These are phyloP conservation scores for Exocentrus adspersus DNA, from an alignment of 2,888 invertebrate species.

Conservation along the genomic window DNA sequence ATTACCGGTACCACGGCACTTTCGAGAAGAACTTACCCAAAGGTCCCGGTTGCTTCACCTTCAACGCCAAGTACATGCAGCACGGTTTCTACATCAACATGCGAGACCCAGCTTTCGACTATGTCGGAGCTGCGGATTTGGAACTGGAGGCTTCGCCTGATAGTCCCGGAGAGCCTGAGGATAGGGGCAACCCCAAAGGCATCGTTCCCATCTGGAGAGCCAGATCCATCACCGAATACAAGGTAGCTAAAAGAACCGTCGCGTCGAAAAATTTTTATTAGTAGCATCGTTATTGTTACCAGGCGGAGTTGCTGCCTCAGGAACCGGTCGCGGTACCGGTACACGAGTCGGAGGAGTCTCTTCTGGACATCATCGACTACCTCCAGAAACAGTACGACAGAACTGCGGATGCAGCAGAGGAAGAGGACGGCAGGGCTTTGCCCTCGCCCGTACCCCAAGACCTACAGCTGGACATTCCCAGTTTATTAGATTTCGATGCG, in stretches of 20 bases:
- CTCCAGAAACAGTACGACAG: slow-evolving; percentile 65
- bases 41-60: slow-evolving; percentile 80
- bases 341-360: slow-evolving; percentile 71
- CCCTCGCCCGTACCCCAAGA: slow-evolving; percentile 51
- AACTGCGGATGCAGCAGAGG: slow-evolving; percentile 60
- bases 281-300: too few relatives aligned
- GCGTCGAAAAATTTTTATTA: too few relatives aligned
- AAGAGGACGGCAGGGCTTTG: slow-evolving; percentile 59
- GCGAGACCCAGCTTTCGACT: slow-evolving; percentile 69
- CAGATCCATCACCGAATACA: slow-evolving; percentile 73
- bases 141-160: slow-evolving; percentile 64
- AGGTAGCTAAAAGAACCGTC: background rate
- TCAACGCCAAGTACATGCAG: slow-evolving; percentile 80
- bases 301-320: slow-evolving; percentile 75
- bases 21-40: slow-evolving; percentile 77
- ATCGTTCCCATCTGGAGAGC: slow-evolving; percentile 74
- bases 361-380: slow-evolving; percentile 63
- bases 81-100: slow-evolving; percentile 76
- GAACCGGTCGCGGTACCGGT: slow-evolving; percentile 74
- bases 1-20: slow-evolving; percentile 72
- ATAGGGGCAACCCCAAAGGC: slow-evolving; percentile 55
- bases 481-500: slow-evolving; percentile 27
- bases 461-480: slow-evolving; percentile 45
- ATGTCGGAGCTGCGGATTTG: slow-evolving; percentile 62
- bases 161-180: slow-evolving; percentile 54